These are phyloP conservation scores for Nycticebus coucang DNA, from an alignment of 2,113 vertebrate genomes.

Conservation along the genomic window DNA sequence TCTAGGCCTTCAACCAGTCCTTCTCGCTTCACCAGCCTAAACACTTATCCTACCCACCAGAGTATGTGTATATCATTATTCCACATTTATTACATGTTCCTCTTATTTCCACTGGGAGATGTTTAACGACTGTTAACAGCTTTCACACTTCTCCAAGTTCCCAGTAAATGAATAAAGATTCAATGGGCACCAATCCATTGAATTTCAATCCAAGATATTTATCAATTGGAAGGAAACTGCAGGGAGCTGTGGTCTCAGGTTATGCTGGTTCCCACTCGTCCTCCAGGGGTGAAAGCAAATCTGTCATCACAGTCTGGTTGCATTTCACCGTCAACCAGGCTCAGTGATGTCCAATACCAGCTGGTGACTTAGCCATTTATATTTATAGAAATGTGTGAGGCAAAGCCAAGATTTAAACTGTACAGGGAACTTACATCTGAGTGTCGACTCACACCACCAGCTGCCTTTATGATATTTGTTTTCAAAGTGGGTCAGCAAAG, in stretches of 20 bases:
- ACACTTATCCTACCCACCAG: too few relatives aligned
- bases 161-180: neutral
- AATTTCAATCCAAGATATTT: neutral
- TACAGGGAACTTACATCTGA: neutral
- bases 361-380: neutral
- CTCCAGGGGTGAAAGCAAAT: neutral
- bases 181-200: too few relatives aligned
- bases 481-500: neutral
- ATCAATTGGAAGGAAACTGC: too few relatives aligned
- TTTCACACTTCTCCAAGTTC: neutral
- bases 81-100: neutral
- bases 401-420: neutral
- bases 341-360: neutral
- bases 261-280: neutral
- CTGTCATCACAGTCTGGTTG: too few relatives aligned
- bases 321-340: neutral
- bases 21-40: neutral
- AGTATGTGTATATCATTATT: neutral
- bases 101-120: neutral
- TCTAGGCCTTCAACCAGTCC: neutral
- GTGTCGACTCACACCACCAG: neutral
- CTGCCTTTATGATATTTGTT: neutral
- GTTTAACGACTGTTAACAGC: neutral
- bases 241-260: fast-evolving
- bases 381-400: too few relatives aligned